Base-by-base conservation (phyloP, 2,797 vertebrate species). In the Channallabes apus region DNA sequence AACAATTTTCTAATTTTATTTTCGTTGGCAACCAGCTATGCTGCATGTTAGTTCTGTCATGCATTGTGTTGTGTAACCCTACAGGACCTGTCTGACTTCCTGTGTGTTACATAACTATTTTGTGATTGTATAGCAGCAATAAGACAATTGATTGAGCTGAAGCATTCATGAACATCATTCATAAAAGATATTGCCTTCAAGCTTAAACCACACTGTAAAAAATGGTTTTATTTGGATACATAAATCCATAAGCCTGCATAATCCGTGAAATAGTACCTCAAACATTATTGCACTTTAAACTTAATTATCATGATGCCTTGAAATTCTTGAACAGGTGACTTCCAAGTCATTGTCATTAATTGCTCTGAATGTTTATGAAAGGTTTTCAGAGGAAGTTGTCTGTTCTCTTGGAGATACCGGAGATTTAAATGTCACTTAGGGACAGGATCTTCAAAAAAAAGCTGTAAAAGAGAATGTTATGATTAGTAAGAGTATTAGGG, bases 391-490 rank as follows among this genome's bases (percentile, higher is more conserved):
- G 5, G 51, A 22, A 27, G 58, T 62, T n/a, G 73, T 54, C 14
- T 27, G 71, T 54, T 17, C 85, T 41, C 64, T 75, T 73, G 35
- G 27, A n/a, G 80, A 38, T 59, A 12, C 8, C 11, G 32, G 69
- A 80, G 32, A n/a, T 59, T 32, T 46, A 18, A 11, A 41, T 24
- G 73, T 96, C 93, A 96, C 92, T 95, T 93, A 3, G 89, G 87
- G 64, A 90, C 88, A 11, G 93, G 82, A 86, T 96, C 95, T 84
- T 96, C 95, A 24, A 95, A 93, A 88, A 95, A 90, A 84, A n/a
- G 95, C 95, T 96, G 91, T 68, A 90, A 90, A 83, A 81, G 82
- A 29, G 62, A 91, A 27, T 59, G 86, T 12, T 85, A n/a, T 32
- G 84, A 81, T 41, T 24, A 87, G 32, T 71, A 29, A 29, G 8